Percentiles rank a stretch among this genome's conserved stretches.
Conservation (phyloP, 2,113 vertebrate genomes). For the Semnopithecus entellus region DNA sequence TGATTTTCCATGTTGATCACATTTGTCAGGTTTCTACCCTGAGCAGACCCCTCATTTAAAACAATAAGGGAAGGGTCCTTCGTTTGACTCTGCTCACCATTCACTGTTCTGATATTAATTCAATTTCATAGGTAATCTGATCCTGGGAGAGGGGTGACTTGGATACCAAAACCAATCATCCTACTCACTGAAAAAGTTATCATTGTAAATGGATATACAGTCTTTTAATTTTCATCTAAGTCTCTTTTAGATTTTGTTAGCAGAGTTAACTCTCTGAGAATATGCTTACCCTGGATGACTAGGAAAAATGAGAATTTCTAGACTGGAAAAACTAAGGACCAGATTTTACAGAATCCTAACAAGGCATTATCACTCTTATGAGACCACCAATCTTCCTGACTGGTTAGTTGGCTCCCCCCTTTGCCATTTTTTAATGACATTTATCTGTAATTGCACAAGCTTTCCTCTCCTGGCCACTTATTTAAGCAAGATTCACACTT, state of each 20-base stretch:
- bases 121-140: background rate
- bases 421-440: background rate
- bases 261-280: conserved; percentile 13
- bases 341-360: background rate
- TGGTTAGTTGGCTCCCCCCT: background rate
- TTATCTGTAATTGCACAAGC: background rate
- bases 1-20: background rate
- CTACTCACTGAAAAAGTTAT: background rate
- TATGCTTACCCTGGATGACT: background rate
- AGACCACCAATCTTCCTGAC: background rate
- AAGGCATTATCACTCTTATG: background rate
- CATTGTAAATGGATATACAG: background rate
- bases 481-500: background rate
- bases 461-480: background rate
- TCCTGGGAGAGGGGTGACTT: background rate
- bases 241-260: background rate
- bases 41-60: background rate
- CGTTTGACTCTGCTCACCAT: background rate
- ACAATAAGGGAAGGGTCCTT: background rate
- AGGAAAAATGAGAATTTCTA: background rate
- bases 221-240: conserved; percentile 15
- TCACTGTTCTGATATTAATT: background rate
- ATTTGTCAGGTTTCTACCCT: background rate
- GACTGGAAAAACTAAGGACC: background rate
- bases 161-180: background rate